Percentiles rank a stretch among this genome's conserved stretches.
These are phyloP conservation scores for Nephrotoma flavescens DNA, from an alignment of 2,888 invertebrate genomes.

Conservation along the genomic window DNA sequence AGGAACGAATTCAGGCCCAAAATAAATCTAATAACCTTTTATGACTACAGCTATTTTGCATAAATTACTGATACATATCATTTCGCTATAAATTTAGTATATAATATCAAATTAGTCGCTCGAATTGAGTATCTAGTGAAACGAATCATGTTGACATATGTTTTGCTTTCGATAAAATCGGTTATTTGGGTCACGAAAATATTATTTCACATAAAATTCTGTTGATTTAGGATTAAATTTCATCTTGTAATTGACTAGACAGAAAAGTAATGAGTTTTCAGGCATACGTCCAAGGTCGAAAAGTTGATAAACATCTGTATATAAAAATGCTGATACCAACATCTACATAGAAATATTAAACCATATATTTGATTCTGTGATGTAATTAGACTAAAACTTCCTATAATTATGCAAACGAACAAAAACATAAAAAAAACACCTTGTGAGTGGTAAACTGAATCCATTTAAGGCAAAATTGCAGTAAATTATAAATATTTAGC, in stretches of 20 bases:
- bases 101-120: too few relatives aligned
- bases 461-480: neutral
- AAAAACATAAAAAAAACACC: neutral
- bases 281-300: neutral
- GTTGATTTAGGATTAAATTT: neutral
- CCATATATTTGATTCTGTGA: neutral
- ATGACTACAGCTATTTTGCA: too few relatives aligned
- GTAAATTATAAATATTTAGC: neutral
- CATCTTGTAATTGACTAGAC: neutral
- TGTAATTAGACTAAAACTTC: neutral
- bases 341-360: neutral
- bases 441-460: neutral
- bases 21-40: too few relatives aligned
- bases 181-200: neutral
- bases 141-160: neutral
- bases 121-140: too few relatives aligned
- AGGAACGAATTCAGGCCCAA: too few relatives aligned
- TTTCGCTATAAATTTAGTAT: too few relatives aligned
- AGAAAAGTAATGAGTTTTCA: neutral
- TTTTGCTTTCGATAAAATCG: neutral
- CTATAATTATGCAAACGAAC: neutral
- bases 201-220: neutral
- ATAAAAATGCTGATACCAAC: neutral
- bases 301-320: neutral
- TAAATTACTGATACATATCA: too few relatives aligned